phyloP scores from a whole-genome alignment of 2,888 invertebrate genomes.

The Molorchus minor region DNA sequence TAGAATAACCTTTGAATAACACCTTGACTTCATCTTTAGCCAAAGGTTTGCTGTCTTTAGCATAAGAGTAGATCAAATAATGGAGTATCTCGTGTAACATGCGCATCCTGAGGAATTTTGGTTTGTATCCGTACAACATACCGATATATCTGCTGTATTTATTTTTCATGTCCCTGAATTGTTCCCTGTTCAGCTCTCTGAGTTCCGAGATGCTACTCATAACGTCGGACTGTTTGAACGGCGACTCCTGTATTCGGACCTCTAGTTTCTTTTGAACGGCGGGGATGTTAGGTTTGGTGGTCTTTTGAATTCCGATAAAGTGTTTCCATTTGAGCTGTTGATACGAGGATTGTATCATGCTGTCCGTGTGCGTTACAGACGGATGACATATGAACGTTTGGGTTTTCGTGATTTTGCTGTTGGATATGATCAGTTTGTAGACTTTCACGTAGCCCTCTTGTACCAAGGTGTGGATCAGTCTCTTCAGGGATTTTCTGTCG shows the following conservation, averaged over 20 bases:
- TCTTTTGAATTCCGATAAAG: slow-evolving; percentile 50
- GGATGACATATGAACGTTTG: slow-evolving; percentile 68
- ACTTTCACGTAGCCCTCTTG: slow-evolving; percentile 68
- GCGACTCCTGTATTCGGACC: slow-evolving; percentile 43
- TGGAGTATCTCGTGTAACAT: slow-evolving; percentile 74
- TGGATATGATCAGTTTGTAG: slow-evolving; percentile 64
- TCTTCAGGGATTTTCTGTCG: slow-evolving; percentile 72
- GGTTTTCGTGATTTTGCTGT: slow-evolving; percentile 61
- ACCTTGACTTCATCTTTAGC: slow-evolving; percentile 54
- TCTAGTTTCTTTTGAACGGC: slow-evolving; percentile 26
- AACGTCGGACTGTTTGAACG: slow-evolving; percentile 41
- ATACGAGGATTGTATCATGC: slow-evolving; percentile 67
- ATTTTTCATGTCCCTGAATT: slow-evolving; percentile 8
- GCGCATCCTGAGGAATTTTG: slow-evolving; percentile 67
- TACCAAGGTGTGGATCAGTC: slow-evolving; percentile 69
- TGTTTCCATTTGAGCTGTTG: slow-evolving; percentile 71
- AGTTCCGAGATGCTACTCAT: slow-evolving; percentile 46
- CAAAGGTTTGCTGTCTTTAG: slow-evolving; percentile 40
- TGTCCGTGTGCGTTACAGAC: slow-evolving; percentile 62
- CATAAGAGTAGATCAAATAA: slow-evolving; percentile 70
- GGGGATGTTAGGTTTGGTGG: slow-evolving; percentile 14
- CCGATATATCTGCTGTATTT: slow-evolving; percentile 14
- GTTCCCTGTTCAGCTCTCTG: slow-evolving; percentile 28
- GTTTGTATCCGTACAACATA: slow-evolving; percentile 33
- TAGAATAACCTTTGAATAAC: slow-evolving; percentile 41